Evolutionary conservation across 2,113 vertebrate genomes (phyloP), one percentile per base, ranked within the genome.

Genomic region (Lichenostomus cassidix): DNA sequence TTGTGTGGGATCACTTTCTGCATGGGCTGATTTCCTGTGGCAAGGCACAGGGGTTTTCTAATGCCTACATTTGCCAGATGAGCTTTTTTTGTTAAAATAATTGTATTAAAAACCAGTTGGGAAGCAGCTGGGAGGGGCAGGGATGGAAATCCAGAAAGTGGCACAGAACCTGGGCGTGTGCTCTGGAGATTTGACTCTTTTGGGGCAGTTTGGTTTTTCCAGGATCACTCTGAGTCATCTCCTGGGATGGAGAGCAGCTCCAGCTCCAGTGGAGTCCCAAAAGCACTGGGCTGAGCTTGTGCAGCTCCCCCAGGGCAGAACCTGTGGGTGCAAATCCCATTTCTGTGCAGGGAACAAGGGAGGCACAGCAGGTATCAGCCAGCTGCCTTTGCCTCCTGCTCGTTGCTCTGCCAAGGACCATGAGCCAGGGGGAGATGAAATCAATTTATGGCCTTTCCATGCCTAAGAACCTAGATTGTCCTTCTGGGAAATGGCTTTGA

Each of bases 101-200:
- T 31, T 27, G 5, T 11, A 9, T 28, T 2, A 53, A 78, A 59
- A 35, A 0, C 1, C 4, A 20, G 4, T 12, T 49, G 63, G 39
- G 63, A 86, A 55, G 9, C 49, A 10, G 46, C 15, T 17, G 80
- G 35, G 47, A 83, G 22, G 77, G 55, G 25, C 33, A 46, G 76
- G 39, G 63, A 9, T 58, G 79, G 46, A 49, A 74, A 33, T 15
- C 4, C 31, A 31, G 24, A 59, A n/a, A 23, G 21, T 52, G 12
- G 33, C 60, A 25, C 63, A 31, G 49, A 52, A 37, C 60, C 5
- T 1, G 4, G 24, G 16, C 0, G 0, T 6, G 31, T 1, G 3
- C 53, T 56, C 42, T 29, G 64, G 28, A 0, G 0, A 4, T 75
- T 8, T 21, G 14, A 18, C 35, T 24, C 58, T 75, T 11, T 1